These are phyloP conservation scores for Caretta caretta DNA, from an alignment of 2,113 vertebrate genomes.

Conservation along the genomic window DNA sequence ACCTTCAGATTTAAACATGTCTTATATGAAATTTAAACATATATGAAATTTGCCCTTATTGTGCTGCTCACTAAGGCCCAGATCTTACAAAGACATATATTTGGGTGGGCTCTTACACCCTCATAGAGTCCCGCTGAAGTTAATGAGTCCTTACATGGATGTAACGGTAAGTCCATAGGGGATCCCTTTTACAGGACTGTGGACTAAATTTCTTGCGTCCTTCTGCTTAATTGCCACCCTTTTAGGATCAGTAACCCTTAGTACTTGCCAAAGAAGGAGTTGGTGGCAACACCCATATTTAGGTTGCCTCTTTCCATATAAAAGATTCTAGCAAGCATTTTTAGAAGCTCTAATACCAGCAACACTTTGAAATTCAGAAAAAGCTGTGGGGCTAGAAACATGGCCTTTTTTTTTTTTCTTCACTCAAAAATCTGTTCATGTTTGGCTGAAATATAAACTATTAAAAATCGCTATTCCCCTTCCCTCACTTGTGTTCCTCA, in stretches of 20 bases:
- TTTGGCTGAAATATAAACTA: background rate
- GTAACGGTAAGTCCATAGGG: background rate
- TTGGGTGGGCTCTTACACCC: background rate
- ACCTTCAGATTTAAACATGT: background rate
- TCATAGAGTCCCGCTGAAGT: background rate
- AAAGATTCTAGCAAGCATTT: background rate
- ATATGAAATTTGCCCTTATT: background rate
- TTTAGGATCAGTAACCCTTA: background rate
- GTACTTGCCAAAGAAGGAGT: slow-evolving; percentile 11
- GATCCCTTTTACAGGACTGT: slow-evolving; percentile 17
- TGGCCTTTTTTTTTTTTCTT: background rate
- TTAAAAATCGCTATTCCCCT: background rate
- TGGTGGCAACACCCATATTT: background rate
- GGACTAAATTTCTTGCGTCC: slow-evolving; percentile 1
- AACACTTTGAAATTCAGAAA: slow-evolving; percentile 27
- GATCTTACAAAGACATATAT: background rate
- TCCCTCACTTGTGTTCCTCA: background rate
- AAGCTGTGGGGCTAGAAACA: slow-evolving; percentile 4
- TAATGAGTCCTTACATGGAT: background rate
- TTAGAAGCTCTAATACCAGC: slow-evolving; percentile 29
- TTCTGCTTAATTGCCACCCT: background rate
- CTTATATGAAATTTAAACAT: background rate
- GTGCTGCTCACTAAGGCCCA: background rate
- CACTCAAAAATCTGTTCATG: background rate
- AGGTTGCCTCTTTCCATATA: slow-evolving; percentile 9